These are phyloP conservation scores for Parotocinclus haroldoi DNA, from an alignment of 2,797 vertebrate genomes.

Conservation along the genomic window DNA sequence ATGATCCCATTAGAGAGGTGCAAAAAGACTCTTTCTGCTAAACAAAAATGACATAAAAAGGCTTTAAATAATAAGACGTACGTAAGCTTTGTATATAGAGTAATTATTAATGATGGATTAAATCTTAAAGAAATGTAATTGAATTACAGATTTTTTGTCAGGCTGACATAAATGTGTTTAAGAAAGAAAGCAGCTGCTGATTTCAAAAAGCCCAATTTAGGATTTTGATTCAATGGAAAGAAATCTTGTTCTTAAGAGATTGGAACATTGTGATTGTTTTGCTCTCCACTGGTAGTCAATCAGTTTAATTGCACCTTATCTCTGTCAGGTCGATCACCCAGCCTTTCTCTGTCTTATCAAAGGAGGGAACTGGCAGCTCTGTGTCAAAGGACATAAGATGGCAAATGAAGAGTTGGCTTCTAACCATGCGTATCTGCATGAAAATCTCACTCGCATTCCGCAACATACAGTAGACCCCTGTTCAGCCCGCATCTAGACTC, in stretches of 20 bases:
- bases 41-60: too few relatives aligned
- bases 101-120: too few relatives aligned
- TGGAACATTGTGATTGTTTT: slow-evolving; percentile 1
- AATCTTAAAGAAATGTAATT: too few relatives aligned
- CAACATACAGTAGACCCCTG: slow-evolving; percentile 25
- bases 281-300: slow-evolving; percentile 23
- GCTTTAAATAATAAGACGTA: too few relatives aligned
- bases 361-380: slow-evolving; percentile 9
- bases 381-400: slow-evolving; percentile 14
- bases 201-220: slow-evolving; percentile 1
- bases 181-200: background rate
- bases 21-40: too few relatives aligned
- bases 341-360: slow-evolving; percentile 24
- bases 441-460: slow-evolving; percentile 33
- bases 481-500: slow-evolving; percentile 4
- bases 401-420: slow-evolving; percentile 26
- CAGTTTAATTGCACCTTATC: slow-evolving; percentile 37
- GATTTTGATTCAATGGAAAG: background rate
- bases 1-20: too few relatives aligned
- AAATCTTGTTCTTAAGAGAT: background rate
- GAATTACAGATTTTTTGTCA: too few relatives aligned
- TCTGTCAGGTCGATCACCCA: slow-evolving; percentile 21
- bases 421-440: slow-evolving; percentile 25
- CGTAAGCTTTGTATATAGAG: too few relatives aligned
- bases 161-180: background rate